phyloP scores from a whole-genome alignment of 2,888 invertebrate genomes.

The Drymonia ruficornis region DNA sequence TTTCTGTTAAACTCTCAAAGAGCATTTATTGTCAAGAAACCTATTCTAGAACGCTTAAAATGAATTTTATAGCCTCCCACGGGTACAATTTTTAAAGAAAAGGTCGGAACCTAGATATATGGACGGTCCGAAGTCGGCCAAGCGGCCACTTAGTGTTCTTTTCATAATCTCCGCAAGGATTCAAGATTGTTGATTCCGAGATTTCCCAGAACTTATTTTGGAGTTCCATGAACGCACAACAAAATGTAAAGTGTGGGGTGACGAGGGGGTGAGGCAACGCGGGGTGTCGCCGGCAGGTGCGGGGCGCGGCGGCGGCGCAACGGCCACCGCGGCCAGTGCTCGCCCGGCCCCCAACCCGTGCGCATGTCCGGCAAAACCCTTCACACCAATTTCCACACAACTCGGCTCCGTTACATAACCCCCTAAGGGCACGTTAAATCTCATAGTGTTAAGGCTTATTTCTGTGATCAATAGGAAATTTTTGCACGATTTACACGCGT shows the following conservation, averaged over 20 bases:
- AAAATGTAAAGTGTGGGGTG: slow-evolving; percentile 40
- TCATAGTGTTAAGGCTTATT: slow-evolving; percentile 80
- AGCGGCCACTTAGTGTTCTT: slow-evolving; percentile 12
- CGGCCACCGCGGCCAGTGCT: slow-evolving; percentile 68
- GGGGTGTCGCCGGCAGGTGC: slow-evolving; percentile 34
- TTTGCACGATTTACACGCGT: slow-evolving; percentile 79
- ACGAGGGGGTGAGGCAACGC: slow-evolving; percentile 26
- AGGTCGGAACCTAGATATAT: slow-evolving; percentile 13
- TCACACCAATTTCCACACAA: slow-evolving; percentile 63
- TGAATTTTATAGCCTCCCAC: slow-evolving; percentile 26
- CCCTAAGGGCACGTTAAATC: slow-evolving; percentile 60
- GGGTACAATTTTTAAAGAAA: slow-evolving; percentile 19
- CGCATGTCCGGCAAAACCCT: slow-evolving; percentile 70
- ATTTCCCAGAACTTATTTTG: slow-evolving; percentile 26
- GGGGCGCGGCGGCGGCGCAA: slow-evolving; percentile 46
- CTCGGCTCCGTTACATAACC: slow-evolving; percentile 80
- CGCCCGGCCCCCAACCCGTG: slow-evolving; percentile 73
- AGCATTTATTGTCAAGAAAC: slow-evolving; percentile 10
- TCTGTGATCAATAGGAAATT: slow-evolving; percentile 77
- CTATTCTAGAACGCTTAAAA: slow-evolving; percentile 10
- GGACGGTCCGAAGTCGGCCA: neutral
- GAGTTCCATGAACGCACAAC: slow-evolving; percentile 47
- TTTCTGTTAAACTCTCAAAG: slow-evolving; percentile 2
- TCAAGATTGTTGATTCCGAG: slow-evolving; percentile 17
- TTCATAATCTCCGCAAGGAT: slow-evolving; percentile 11